These are phyloP conservation scores for Acleris literana DNA, from an alignment of 2,888 invertebrate species.

Conservation along the genomic window DNA sequence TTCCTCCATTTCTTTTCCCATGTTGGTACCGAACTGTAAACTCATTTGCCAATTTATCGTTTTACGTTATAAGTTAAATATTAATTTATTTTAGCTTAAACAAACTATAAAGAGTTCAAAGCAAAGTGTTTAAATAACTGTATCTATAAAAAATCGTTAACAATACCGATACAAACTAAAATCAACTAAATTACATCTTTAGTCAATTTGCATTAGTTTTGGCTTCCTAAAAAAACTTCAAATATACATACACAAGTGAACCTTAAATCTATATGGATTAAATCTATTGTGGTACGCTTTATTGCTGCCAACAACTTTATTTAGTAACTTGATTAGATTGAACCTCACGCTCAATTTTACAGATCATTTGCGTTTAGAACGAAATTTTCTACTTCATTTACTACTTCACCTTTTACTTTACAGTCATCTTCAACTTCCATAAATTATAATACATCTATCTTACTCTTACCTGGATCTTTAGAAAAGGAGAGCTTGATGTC, in stretches of 20 bases:
- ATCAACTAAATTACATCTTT: too few relatives aligned
- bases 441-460: conserved; percentile 6
- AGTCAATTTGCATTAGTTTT: not conserved
- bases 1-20: not conserved
- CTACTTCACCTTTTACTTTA: conserved; percentile 13
- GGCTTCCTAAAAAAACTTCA: not conserved
- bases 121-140: not conserved
- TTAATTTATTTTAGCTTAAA: not conserved
- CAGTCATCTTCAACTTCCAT: conserved; percentile 8
- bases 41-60: too few relatives aligned
- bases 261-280: conserved; percentile 4
- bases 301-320: not conserved
- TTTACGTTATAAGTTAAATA: not conserved
- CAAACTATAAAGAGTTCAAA: not conserved
- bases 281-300: not conserved
- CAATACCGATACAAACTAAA: too few relatives aligned
- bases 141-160: not conserved
- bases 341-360: conserved; percentile 48
- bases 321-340: conserved; percentile 18
- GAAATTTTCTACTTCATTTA: conserved; percentile 31
- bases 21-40: not conserved
- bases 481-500: conserved; percentile 20
- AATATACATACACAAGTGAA: not conserved
- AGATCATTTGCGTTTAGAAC: conserved; percentile 39
- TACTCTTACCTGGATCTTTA: not conserved